Conservation (phyloP, 2,113 vertebrate genomes). For the Sus scrofa region T2T-Sscrofa CM000814.6:90891501-90892000, state of each 20-base stretch:
- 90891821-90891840: not conserved
- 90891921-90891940: not conserved
- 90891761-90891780: not conserved
- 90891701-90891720: not conserved
- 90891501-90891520: slow-evolving; percentile 65
- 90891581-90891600: slow-evolving; percentile 26
- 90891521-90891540: slow-evolving; percentile 71
- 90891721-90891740: slow-evolving; percentile 11
- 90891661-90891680: slow-evolving; percentile 28
- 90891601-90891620: slow-evolving; percentile 45
- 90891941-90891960: not conserved
- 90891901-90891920: not conserved
- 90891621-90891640: slow-evolving; percentile 73
- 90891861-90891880: not conserved
- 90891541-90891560: slow-evolving; percentile 68
- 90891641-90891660: not conserved
- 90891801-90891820: slow-evolving; percentile 32
- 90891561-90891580: slow-evolving; percentile 72
- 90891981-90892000: not conserved
- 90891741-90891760: not conserved
- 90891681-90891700: not conserved
- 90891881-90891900: not conserved
- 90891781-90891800: not conserved
- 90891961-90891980: rapidly evolving
- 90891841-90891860: not conserved